phyloP scores from a whole-genome alignment of 64 coral and sea anemone genomes.

The Actinia equina region DNA sequence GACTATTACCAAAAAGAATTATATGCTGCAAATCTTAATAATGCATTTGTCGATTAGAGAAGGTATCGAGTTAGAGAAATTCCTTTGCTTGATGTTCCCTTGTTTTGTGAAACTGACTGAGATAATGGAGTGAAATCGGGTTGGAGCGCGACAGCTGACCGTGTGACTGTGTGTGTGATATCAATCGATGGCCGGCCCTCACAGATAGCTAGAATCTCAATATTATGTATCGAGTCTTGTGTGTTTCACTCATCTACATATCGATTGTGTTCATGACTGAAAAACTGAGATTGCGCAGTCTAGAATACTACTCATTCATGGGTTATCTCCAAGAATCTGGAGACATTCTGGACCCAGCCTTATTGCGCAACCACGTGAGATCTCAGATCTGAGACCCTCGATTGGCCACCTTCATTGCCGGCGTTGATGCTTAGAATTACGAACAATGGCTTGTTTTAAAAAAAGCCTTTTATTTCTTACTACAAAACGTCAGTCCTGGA shows the following conservation, averaged over 20 bases:
- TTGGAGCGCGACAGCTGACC: neutral
- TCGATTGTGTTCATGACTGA: neutral
- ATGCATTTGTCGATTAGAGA: neutral
- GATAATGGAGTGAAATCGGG: neutral
- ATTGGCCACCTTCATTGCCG: neutral
- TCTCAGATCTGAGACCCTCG: neutral
- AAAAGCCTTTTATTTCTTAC: neutral
- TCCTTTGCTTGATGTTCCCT: neutral
- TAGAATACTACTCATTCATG: neutral
- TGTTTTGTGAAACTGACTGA: neutral
- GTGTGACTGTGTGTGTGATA: neutral
- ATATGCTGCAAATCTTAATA: neutral
- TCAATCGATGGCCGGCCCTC: neutral
- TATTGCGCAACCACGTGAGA: neutral
- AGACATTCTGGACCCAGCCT: neutral
- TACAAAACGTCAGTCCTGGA: neutral
- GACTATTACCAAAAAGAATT: neutral
- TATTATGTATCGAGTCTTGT: slow-evolving; percentile 12
- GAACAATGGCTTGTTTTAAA: neutral
- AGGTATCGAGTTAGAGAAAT: neutral
- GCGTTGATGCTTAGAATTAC: neutral
- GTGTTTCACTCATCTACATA: neutral
- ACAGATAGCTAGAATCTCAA: neutral
- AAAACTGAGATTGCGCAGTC: slow-evolving; percentile 9
- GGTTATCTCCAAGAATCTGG: neutral